Percentiles rank a stretch among this genome's conserved stretches.
These are phyloP conservation scores for Sepiola atlantica DNA, from an alignment of 2,888 invertebrate species.

Conservation along the genomic window DNA sequence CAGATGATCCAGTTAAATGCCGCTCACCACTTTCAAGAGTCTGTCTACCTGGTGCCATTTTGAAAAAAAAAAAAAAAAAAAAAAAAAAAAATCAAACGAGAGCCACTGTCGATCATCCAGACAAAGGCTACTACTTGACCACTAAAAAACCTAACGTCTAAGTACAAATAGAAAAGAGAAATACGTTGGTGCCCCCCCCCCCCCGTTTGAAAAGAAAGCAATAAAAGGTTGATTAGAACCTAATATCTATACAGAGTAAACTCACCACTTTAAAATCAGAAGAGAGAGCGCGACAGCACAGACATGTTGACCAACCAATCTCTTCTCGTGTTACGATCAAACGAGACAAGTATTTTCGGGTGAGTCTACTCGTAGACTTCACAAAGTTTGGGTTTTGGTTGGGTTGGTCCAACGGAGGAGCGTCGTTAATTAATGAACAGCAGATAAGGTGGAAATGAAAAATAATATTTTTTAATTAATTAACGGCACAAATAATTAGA, in stretches of 20 bases:
- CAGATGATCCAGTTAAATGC: background rate
- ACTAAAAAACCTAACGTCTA: background rate
- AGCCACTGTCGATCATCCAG: background rate
- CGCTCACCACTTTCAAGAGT: background rate
- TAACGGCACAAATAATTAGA: background rate
- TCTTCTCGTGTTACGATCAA: background rate
- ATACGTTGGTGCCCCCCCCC: background rate
- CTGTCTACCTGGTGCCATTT: background rate
- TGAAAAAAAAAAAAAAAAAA: too few species aligned
- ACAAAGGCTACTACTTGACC: background rate
- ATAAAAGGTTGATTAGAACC: background rate
- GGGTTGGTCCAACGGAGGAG: background rate
- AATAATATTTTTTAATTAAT: background rate
- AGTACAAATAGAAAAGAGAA: background rate
- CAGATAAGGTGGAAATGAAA: background rate
- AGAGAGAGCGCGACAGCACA: background rate
- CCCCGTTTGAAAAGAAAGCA: background rate
- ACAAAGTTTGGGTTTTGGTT: background rate
- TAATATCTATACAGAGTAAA: background rate
- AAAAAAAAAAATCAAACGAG: background rate
- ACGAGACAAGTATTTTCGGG: background rate
- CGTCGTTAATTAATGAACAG: background rate
- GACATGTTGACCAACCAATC: background rate
- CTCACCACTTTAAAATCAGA: background rate
- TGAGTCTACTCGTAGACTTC: background rate